These are phyloP conservation scores for Caenorhabditis angaria DNA, from an alignment of 2,888 invertebrate genomes.

Conservation along the genomic window DNA sequence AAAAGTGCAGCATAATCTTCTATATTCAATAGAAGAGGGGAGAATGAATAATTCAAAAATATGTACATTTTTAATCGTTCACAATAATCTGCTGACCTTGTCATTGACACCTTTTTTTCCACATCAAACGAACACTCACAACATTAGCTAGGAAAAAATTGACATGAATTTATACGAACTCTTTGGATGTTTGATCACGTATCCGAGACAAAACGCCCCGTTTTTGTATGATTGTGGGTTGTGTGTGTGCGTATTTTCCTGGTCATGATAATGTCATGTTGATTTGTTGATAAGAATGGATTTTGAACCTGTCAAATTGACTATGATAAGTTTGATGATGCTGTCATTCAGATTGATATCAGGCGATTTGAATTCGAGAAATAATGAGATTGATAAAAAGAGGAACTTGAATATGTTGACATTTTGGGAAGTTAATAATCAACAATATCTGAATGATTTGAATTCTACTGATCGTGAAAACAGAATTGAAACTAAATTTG, in stretches of 20 bases:
- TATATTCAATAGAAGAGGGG: not conserved
- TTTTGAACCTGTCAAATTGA: not conserved
- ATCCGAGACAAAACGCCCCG: too few species aligned
- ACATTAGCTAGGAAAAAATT: not conserved
- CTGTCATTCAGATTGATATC: too few species aligned
- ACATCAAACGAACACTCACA: too few species aligned
- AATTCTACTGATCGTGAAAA: too few species aligned
- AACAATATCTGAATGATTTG: too few species aligned
- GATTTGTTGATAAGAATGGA: not conserved
- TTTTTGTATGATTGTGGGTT: too few species aligned
- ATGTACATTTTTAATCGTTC: constrained; percentile 1
- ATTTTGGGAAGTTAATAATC: too few species aligned
- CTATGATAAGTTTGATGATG: not conserved
- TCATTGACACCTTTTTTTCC: constrained; percentile 2
- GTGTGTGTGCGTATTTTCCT: too few species aligned
- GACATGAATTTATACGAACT: not conserved
- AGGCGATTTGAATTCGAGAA: too few species aligned
- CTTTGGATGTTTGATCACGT: not conserved
- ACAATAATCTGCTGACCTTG: not conserved
- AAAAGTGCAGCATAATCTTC: not conserved
- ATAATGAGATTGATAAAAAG: too few species aligned
- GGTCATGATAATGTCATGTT: not conserved
- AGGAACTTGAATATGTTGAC: too few species aligned
- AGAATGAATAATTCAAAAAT: not conserved
- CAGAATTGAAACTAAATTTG: too few species aligned